These are phyloP conservation scores for Dendrocopos noguchii DNA, from an alignment of 2,113 vertebrate species.

Conservation along the genomic window DNA sequence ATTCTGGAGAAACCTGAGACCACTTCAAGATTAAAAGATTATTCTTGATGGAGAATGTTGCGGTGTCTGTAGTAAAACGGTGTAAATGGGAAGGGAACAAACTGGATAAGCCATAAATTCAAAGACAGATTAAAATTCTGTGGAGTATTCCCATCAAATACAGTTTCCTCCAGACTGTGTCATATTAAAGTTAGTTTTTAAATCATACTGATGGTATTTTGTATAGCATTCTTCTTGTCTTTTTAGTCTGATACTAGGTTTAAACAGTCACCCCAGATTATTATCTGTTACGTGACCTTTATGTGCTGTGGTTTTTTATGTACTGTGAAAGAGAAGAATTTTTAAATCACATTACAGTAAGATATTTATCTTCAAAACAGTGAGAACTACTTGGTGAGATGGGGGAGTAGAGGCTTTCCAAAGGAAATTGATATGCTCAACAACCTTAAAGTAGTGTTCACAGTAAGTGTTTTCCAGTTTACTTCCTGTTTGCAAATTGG, in stretches of 20 bases:
- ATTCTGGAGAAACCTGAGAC: neutral
- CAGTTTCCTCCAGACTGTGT: neutral
- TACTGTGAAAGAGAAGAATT: neutral
- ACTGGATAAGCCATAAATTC: neutral
- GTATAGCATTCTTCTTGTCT: neutral
- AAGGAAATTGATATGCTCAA: conserved; percentile 98
- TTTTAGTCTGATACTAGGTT: neutral
- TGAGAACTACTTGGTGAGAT: conserved; percentile 96
- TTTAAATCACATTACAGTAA: neutral
- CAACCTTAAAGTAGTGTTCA: conserved; percentile 98
- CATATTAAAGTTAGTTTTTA: neutral
- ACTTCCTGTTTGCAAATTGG: neutral
- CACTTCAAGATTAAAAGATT: neutral
- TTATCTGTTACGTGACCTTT: neutral
- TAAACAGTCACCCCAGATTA: neutral
- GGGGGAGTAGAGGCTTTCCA: conserved; percentile 93
- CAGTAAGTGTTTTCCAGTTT: conserved; percentile 79
- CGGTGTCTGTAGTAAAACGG: neutral
- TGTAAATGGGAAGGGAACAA: neutral
- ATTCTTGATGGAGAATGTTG: neutral
- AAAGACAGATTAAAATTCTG: neutral
- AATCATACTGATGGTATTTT: neutral
- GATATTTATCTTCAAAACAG: conserved; percentile 74
- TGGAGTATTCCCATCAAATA: neutral
- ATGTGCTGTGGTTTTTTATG: neutral